phyloP scores from a whole-genome alignment of 2,888 invertebrate genomes.

The Hofmannophila pseudospretella region DNA sequence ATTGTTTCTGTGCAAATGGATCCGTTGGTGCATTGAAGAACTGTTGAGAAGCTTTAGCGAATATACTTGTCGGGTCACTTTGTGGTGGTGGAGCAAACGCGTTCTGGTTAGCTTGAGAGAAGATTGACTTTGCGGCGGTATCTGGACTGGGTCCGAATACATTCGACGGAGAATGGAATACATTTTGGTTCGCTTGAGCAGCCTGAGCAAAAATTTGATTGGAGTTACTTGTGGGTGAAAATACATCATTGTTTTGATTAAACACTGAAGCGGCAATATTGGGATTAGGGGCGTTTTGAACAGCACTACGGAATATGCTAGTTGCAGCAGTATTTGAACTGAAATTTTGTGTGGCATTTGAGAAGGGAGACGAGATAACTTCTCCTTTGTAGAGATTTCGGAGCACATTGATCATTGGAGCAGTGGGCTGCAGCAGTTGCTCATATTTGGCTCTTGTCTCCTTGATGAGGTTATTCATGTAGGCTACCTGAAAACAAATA shows the following conservation, averaged over 20 bases:
- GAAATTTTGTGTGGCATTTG: conserved; percentile 19
- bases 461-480: conserved; percentile 42
- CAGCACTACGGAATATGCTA: conserved; percentile 51
- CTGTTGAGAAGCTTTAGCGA: conserved; percentile 34
- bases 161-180: conserved; percentile 15
- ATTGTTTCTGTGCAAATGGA: conserved; percentile 13
- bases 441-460: conserved; percentile 48
- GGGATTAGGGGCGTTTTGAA: conserved; percentile 27
- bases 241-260: conserved; percentile 16
- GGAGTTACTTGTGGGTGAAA: conserved; percentile 22
- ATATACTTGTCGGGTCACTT: conserved; percentile 31
- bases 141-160: conserved; percentile 16
- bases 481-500: conserved; percentile 42
- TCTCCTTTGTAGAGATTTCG: conserved; percentile 50
- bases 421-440: conserved; percentile 38
- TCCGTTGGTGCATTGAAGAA: conserved; percentile 24
- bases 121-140: conserved; percentile 23
- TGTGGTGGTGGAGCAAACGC: conserved; percentile 15
- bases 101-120: conserved; percentile 18
- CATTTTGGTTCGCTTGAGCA: conserved; percentile 43
- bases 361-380: conserved; percentile 37
- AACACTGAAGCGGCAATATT: conserved; percentile 13
- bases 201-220: conserved; percentile 51
- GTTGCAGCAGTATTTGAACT: conserved; percentile 30
- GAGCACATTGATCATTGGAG: conserved; percentile 36